A percentile compares a stretch with the other conserved stretches of the same genome.
Evolutionary conservation across 2,113 vertebrate genomes (phyloP).

Genomic region (Octodon degus): DNA sequence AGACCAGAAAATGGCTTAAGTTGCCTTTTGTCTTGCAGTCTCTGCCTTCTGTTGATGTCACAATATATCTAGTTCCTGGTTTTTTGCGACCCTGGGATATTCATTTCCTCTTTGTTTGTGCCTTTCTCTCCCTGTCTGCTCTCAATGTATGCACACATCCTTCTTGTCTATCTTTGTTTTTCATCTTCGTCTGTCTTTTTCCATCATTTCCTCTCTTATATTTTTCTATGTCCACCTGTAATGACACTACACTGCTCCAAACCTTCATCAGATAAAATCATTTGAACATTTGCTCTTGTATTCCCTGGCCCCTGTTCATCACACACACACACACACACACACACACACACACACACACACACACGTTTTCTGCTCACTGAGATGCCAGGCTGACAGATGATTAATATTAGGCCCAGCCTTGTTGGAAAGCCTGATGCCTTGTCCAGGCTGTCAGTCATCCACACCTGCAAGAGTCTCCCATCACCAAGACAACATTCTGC

Average conservation of each 20-base stretch:
- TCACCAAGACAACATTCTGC: constrained; percentile 51
- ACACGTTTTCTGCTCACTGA: constrained; percentile 22
- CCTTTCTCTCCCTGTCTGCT: constrained; percentile 49
- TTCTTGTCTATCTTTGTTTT: not conserved
- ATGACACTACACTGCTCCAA: not conserved
- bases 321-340: not conserved
- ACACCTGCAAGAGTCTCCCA: constrained; percentile 67
- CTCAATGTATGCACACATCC: not conserved
- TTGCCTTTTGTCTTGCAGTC: constrained; percentile 77
- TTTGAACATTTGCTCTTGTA: not conserved
- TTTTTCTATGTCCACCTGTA: not conserved
- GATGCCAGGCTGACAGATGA: constrained; percentile 65
- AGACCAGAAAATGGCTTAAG: constrained; percentile 79
- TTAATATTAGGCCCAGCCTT: constrained; percentile 46
- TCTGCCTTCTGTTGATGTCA: constrained; percentile 70
- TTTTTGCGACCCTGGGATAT: constrained; percentile 62
- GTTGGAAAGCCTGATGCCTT: constrained; percentile 67
- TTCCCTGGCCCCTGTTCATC: not conserved
- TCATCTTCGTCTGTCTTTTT: not conserved
- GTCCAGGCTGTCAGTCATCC: constrained; percentile 58
- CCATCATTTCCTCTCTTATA: not conserved
- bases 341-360: not conserved
- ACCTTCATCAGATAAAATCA: not conserved
- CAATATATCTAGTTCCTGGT: constrained; percentile 49
- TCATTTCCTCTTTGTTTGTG: constrained; percentile 58